Conservation (phyloP, 2,797 vertebrate species). For the Sebastolobus alascanus region DNA sequence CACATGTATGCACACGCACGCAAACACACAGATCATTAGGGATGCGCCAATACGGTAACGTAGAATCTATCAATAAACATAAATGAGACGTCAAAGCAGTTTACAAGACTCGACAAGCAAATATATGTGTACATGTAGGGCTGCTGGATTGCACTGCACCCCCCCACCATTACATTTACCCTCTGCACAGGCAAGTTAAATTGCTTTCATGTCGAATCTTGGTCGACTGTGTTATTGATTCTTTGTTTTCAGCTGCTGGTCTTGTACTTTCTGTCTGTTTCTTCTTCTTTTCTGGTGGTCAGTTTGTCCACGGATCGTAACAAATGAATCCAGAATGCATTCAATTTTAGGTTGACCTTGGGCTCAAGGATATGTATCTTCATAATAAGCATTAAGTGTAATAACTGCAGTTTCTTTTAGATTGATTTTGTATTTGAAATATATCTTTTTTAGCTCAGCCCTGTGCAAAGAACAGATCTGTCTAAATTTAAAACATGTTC, state of each 20-base stretch:
- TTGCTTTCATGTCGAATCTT: slow-evolving; percentile 41
- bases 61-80: slow-evolving; percentile 62
- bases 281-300: not conserved
- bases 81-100: slow-evolving; percentile 55
- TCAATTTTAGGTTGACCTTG: not conserved
- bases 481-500: not conserved
- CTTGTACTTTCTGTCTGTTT: not conserved
- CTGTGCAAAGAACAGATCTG: not conserved
- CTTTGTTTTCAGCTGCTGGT: slow-evolving; percentile 8
- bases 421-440: not conserved
- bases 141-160: slow-evolving; percentile 15
- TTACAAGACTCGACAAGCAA: slow-evolving; percentile 36
- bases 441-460: not conserved
- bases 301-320: not conserved
- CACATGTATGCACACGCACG: not conserved
- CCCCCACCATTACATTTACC: not conserved
- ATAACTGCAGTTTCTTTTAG: not conserved
- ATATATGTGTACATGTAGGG: slow-evolving; percentile 19
- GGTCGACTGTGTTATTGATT: slow-evolving; percentile 37
- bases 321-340: not conserved
- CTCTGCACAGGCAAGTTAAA: slow-evolving; percentile 25
- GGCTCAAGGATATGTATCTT: not conserved
- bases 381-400: not conserved
- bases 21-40: slow-evolving; percentile 36
- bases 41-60: slow-evolving; percentile 60